These are phyloP conservation scores for Erebia palarica DNA, from an alignment of 2,888 invertebrate species.

Conservation along the genomic window DNA sequence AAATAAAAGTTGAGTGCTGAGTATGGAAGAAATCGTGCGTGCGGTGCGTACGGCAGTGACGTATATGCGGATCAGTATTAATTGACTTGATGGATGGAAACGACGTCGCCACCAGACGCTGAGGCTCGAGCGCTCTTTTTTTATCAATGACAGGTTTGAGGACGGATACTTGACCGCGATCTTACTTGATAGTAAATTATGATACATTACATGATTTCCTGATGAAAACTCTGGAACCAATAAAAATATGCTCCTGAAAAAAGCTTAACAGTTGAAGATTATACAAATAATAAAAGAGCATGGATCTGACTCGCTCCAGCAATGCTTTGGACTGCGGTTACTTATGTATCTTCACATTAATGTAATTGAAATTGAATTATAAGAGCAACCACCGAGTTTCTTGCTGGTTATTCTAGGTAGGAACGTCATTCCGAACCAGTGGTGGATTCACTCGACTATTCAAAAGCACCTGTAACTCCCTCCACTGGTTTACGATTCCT, in stretches of 20 bases:
- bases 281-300: too few species aligned
- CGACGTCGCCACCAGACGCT: slow-evolving; percentile 18
- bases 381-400: too few species aligned
- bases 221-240: not conserved
- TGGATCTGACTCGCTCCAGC: too few species aligned
- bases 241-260: too few species aligned
- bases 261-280: too few species aligned
- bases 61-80: not conserved
- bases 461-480: not conserved
- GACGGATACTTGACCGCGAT: slow-evolving; percentile 9
- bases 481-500: not conserved
- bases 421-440: too few species aligned
- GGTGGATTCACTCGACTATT: too few species aligned
- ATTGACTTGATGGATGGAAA: slow-evolving; percentile 18
- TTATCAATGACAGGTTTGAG: slow-evolving; percentile 17
- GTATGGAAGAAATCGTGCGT: not conserved
- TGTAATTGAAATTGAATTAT: too few species aligned
- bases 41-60: not conserved
- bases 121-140: slow-evolving; percentile 17
- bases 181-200: slow-evolving; percentile 6
- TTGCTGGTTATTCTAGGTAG: too few species aligned
- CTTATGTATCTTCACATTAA: too few species aligned
- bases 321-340: too few species aligned
- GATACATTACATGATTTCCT: not conserved
- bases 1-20: not conserved